Base-by-base conservation (phyloP, 2,113 vertebrate genomes). In the Forbesichthys papilliferus region DNA sequence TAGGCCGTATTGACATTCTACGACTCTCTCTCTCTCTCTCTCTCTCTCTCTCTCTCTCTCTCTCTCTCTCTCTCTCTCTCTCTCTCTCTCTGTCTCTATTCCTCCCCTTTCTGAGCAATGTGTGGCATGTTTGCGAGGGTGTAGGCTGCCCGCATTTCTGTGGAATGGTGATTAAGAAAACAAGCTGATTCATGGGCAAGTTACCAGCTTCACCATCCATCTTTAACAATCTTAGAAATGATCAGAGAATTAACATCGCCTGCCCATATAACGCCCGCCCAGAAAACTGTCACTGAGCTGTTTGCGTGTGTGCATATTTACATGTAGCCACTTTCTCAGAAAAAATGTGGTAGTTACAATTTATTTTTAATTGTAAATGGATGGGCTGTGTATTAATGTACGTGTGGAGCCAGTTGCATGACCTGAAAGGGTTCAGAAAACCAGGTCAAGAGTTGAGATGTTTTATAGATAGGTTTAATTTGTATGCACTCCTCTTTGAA, bases 211-310 rank as follows among this genome's bases (percentile, higher is more conserved):
- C 27, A 27, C 27, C 27, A 4, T 1, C 56, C 71, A 61, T 71
- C 51, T 71, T 71, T 54, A 60, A 59, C 51, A 47, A 84, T 78
- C 79, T 87, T 60, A 59, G 69, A 73, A 77, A 77, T 86, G 56
- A 75, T 73, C 49, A 66, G 46, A 54, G 56, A 80, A 81, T 74
- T 80, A 75, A 81, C 75, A 60, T 79, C 85, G 69, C 71, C 59
- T 3, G 61, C 33, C 56, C 51, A 0, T 49, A 87, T 86, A 81
- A 86, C 71, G 27, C 27, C 27, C 27, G 2, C 27, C 27, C 27
- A 27, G 27, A 27, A 27, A 27, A 64, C 59, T 9, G 36, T 59
- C 34, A 53, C 10, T 18, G 51, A 64, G 13, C 55, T 54, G n/a
- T 42, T 8, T 42, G 36, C 36, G 7, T 54, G n/a, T 7, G 5